Evolutionary conservation across 2,888 invertebrate genomes (phyloP), one percentile per base, ranked within the genome.

Genomic region (Nymphalis polychloros): DNA sequence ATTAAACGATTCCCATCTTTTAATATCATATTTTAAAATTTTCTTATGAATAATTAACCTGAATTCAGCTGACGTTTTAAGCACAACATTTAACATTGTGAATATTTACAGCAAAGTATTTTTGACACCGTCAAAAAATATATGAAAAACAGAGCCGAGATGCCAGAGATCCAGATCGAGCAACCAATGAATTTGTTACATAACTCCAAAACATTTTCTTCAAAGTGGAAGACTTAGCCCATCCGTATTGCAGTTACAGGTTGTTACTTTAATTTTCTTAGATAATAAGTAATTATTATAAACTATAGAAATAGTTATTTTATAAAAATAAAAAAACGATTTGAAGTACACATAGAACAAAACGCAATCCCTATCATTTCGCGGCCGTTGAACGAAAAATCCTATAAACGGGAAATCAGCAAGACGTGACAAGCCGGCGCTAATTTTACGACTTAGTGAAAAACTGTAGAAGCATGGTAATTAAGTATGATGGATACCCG

Each of bases 401-500:
- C 19, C 19, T 41, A 41, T 19, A 57, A 57, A 57, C 19, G 41
- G 57, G n/a, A 57, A 57, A 57, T 57, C 57, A 57, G 19, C 35
- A 41, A 57, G 13, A 55, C 82, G 81, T 83, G 85, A 87, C 86
- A 85, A 84, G 83, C 78, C 81, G 77, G 83, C 83, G 83, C 84
- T 86, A 84, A 88, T 87, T 86, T 83, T 81, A 79, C 80, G 78
- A 77, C 82, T 80, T 81, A 79, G 83, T 84, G 83, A 84, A 84
- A 84, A 88, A 87, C 86, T 85, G 86, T 86, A 87, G 87, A 87
- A 86, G 87, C 86, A 81, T 85, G 87, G 86, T 89, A 89, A 90
- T 89, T 90, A 89, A 88, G 84, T 87, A 88, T 90, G 89, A 90
- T 90, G 89, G 88, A 90, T 89, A 88, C 84, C 86, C 85, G 67